Conservation (phyloP, 2,888 invertebrate genomes). For the Torymus tubicola region DNA sequence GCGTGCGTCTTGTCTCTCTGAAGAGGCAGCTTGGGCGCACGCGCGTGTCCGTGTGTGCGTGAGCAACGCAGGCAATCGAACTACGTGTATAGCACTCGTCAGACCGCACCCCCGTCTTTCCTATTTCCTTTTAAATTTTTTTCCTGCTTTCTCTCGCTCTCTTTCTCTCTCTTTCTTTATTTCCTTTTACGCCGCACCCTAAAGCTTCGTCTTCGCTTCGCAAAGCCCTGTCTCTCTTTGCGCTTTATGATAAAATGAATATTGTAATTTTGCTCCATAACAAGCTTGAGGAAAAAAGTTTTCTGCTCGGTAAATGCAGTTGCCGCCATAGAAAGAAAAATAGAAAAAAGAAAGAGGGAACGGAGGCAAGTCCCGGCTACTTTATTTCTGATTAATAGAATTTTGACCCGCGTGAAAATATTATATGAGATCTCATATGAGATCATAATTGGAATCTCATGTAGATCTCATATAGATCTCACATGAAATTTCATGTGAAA, state of each 20-base stretch:
- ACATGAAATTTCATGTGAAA: too few species aligned
- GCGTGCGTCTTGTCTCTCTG: constrained; percentile 30
- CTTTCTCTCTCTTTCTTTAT: constrained; percentile 12
- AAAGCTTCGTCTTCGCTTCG: background rate
- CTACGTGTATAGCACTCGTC: background rate
- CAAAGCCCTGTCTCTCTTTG: background rate
- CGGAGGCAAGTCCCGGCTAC: background rate
- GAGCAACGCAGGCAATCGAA: background rate
- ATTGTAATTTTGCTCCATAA: constrained; percentile 37
- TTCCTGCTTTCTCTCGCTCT: constrained; percentile 3
- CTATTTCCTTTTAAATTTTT: constrained; percentile 40
- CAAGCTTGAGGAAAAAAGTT: constrained; percentile 21
- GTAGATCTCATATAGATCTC: too few species aligned
- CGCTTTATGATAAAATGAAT: constrained; percentile 33
- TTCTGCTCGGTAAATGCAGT: constrained; percentile 21
- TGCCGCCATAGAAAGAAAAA: background rate
- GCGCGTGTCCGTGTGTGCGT: background rate
- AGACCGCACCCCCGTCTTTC: constrained; percentile 32
- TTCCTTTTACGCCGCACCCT: constrained; percentile 4
- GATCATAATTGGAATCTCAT: too few species aligned
- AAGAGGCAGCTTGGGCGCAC: constrained; percentile 17
- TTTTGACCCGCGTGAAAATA: too few species aligned
- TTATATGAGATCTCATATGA: too few species aligned
- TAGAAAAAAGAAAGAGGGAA: background rate
- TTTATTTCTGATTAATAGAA: constrained; percentile 25